Conservation (phyloP, 2,113 vertebrate genomes). For the Sardina pilchardus region DNA sequence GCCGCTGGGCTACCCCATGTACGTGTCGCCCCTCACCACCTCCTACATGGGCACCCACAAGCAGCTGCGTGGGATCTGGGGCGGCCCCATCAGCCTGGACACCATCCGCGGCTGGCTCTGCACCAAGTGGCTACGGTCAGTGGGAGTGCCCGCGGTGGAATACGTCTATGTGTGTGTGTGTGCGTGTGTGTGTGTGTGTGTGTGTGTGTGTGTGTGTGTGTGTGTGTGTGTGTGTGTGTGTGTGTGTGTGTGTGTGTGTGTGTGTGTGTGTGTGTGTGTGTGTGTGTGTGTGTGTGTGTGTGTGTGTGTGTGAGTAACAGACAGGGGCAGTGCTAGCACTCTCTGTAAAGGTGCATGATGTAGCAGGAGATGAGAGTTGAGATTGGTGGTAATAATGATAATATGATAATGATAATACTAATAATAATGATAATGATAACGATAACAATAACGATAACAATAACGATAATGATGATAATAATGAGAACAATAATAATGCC, state of each 20-base stretch:
- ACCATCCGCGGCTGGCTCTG: conserved; percentile 85
- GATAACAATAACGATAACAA: too few species aligned
- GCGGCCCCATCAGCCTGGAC: conserved; percentile 84
- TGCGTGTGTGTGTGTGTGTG: conserved; percentile 38
- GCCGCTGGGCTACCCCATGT: conserved; percentile 97
- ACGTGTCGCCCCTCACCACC: conserved; percentile 93
- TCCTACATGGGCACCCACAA: conserved; percentile 91
- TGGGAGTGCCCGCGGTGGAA: background rate
- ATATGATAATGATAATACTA: too few species aligned
- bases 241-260: conserved; percentile 35
- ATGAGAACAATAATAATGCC: too few species aligned
- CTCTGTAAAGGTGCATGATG: background rate
- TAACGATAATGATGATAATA: too few species aligned
- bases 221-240: conserved; percentile 37
- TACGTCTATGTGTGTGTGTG: conserved; percentile 31
- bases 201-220: conserved; percentile 33
- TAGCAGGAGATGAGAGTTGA: too few species aligned
- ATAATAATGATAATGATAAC: too few species aligned
- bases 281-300: conserved; percentile 36
- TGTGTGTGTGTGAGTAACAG: too few species aligned
- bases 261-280: conserved; percentile 36
- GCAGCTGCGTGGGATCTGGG: conserved; percentile 83
- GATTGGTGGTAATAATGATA: too few species aligned
- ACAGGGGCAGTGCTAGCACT: background rate
- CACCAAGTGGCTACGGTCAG: conserved; percentile 91